Percentiles rank a stretch among this genome's conserved stretches.
Conservation (phyloP, 2,888 invertebrate species). For the Mystacides longicornis region DNA sequence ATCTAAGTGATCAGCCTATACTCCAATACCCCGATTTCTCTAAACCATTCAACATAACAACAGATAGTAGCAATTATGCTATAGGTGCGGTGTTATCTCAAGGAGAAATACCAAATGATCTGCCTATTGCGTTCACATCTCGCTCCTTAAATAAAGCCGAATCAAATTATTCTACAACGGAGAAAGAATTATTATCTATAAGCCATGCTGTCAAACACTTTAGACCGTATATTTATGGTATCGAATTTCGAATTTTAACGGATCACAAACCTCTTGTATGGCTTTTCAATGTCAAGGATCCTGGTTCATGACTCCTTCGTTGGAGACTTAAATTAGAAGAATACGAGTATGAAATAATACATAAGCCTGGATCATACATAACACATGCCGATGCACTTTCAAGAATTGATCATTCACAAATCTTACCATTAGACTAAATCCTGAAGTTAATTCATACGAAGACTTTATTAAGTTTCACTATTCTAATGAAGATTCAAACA, state of each 20-base stretch:
- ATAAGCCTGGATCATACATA: slow-evolving; percentile 30
- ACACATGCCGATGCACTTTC: slow-evolving; percentile 28
- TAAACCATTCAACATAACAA: slow-evolving; percentile 9
- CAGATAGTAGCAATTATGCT: slow-evolving; percentile 6
- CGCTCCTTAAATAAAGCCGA: slow-evolving; percentile 10
- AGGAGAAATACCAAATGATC: slow-evolving; percentile 7
- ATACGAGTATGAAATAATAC: slow-evolving; percentile 29
- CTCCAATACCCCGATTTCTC: slow-evolving; percentile 8
- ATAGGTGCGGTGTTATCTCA: slow-evolving; percentile 9
- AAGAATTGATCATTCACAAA: slow-evolving; percentile 5
- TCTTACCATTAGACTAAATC: slow-evolving; percentile 7
- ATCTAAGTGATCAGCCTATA: slow-evolving; percentile 4
- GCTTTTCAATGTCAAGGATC: slow-evolving; percentile 28
- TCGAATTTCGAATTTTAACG: slow-evolving; percentile 29
- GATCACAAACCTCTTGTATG: slow-evolving; percentile 29
- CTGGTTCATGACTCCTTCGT: slow-evolving; percentile 28
- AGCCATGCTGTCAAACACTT: slow-evolving; percentile 29
- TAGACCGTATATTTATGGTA: slow-evolving; percentile 31
- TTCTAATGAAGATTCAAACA: not conserved
- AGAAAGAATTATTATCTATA: slow-evolving; percentile 9
- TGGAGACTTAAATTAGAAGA: slow-evolving; percentile 31
- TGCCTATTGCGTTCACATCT: slow-evolving; percentile 8
- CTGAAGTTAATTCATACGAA: slow-evolving; percentile 17
- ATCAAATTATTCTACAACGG: slow-evolving; percentile 11
- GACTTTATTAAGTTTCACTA: slow-evolving; percentile 10